Conservation (phyloP, 2,113 vertebrate species). For the Heterocephalus glaber region DNA sequence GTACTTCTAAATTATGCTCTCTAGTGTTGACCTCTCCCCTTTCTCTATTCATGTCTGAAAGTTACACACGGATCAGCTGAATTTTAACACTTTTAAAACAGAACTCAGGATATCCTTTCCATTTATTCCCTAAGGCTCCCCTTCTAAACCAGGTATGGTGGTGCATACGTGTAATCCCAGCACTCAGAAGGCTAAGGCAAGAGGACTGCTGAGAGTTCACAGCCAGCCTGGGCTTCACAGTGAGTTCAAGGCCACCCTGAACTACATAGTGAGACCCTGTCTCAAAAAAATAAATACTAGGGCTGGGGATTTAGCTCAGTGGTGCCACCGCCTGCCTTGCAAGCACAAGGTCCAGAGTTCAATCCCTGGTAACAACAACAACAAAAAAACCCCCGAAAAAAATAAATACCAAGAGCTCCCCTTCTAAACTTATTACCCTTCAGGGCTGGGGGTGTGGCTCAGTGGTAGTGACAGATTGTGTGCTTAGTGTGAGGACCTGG, state of each 20-base stretch:
- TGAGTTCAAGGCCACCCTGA: neutral
- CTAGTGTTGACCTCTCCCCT: neutral
- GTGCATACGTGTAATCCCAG: neutral
- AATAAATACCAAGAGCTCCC: neutral
- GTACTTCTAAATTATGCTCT: neutral
- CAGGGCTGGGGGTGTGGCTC: neutral
- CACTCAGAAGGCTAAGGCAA: neutral
- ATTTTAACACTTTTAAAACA: neutral
- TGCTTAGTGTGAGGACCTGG: neutral
- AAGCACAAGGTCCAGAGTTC: too few relatives aligned
- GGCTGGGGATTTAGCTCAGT: too few relatives aligned
- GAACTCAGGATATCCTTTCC: neutral
- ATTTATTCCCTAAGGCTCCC: neutral
- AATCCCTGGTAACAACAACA: too few relatives aligned
- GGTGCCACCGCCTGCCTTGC: too few relatives aligned
- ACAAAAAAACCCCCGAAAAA: neutral
- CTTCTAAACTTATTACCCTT: neutral
- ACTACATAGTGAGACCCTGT: neutral
- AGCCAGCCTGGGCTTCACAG: neutral
- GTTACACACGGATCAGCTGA: neutral
- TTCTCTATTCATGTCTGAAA: neutral
- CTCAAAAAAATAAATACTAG: neutral
- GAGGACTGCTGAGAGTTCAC: neutral
- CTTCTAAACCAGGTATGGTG: neutral
- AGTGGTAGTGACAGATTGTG: too few relatives aligned